phyloP scores from a whole-genome alignment of 2,888 invertebrate genomes.

The Halictus quadricinctus region DNA sequence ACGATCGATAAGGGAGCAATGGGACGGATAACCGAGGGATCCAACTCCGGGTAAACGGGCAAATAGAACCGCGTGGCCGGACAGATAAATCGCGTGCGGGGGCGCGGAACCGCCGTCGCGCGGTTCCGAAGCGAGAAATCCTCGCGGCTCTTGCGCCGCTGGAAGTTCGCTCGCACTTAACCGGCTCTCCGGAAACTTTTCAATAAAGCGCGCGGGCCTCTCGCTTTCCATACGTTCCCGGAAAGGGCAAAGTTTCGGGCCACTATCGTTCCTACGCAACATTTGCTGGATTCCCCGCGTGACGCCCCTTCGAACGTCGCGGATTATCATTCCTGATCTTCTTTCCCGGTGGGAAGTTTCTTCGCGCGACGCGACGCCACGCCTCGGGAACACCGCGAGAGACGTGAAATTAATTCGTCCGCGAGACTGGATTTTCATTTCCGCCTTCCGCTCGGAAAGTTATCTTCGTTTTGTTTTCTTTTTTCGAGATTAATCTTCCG shows the following conservation, averaged over 20 bases:
- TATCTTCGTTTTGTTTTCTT: background rate
- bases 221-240: conserved; percentile 65
- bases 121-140: conserved; percentile 54
- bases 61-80: conserved; percentile 18
- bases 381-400: background rate
- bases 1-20: conserved; percentile 36
- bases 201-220: conserved; percentile 62
- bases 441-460: background rate
- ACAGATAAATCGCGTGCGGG: conserved; percentile 30
- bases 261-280: conserved; percentile 59
- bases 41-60: conserved; percentile 13
- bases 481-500: background rate
- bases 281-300: conserved; percentile 50
- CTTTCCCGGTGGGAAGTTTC: conserved; percentile 29
- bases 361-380: background rate
- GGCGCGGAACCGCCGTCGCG: background rate
- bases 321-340: conserved; percentile 63
- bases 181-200: conserved; percentile 63
- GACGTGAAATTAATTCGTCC: conserved; percentile 36
- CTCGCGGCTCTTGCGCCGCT: conserved; percentile 45
- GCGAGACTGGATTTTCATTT: conserved; percentile 20
- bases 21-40: conserved; percentile 12
- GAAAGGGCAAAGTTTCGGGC: conserved; percentile 52
- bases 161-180: conserved; percentile 64
- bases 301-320: conserved; percentile 39